Base-by-base conservation (phyloP, 1,140 invertebrate genomes). In the Diabrotica undecimpunctata region DNA sequence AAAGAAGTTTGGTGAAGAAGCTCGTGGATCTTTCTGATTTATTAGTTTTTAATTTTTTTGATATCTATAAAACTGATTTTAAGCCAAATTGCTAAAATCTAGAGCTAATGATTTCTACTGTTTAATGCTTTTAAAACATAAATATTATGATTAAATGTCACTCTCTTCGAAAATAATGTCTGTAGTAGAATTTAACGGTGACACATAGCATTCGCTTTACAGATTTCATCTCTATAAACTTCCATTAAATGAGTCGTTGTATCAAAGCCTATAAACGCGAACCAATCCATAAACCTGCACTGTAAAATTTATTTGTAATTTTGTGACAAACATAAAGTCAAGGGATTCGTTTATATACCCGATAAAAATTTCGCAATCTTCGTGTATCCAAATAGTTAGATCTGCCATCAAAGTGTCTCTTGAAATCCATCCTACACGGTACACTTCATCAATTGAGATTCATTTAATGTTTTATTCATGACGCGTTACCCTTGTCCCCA, bases 381-480 rank as follows among this genome's bases (percentile, higher is more conserved):
- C 8, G 41, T 46, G 6, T 8, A 46, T 46, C 8, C 41, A 46
- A 46, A 46, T 46, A 46, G 41, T 46, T 46, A 46, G 41, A 46
- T 46, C 41, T 46, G n/a, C 41, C 41, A 46, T 5, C 41, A 46
- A 46, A 46, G n/a, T 46, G 41, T 46, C 41, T 46, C 41, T 46
- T 46, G n/a, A 46, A 46, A 46, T 46, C 41, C 41, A 46, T 46
- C 41, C 41, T 46, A 46, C 41, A 46, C n/a, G 41, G n/a, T 46
- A 46, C 41, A 46, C 41, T 46, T n/a, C 41, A 46, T 46, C 41
- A 46, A 46, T 46, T 46, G 8, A n/a, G 41, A 46, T 46, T 46
- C n/a, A 46, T 46, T 46, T 46, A 46, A 46, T 46, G 41, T 46
- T 46, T 46, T 46, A 46, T 46, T 46, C 41, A 46, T 46, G 41